Evolutionary conservation across 2,113 vertebrate genomes (phyloP), one percentile per base, ranked within the genome.

Genomic region (Lophotis ruficrista): DNA sequence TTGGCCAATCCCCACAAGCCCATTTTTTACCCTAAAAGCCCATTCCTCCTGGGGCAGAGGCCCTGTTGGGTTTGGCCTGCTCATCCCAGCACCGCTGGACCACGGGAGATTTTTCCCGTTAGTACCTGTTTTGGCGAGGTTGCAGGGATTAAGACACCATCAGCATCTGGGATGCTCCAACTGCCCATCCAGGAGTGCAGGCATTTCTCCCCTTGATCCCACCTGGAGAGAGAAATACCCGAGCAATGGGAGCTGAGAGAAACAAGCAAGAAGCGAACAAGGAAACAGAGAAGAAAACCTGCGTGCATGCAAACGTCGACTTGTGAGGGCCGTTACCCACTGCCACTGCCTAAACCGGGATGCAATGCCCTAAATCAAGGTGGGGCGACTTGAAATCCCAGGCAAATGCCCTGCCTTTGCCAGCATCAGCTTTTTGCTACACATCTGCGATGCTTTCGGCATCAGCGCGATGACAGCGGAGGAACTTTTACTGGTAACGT

Each of bases 391-490:
- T 1, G 1, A 41, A 80, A n/a, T 7, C 19, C 19, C 54, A 30
- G 12, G 60, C 38, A 35, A 9, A 68, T 1, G 27, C 37, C 20
- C 56, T 66, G 62, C 73, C 54, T 68, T 19, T 51, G 68, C 1
- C 9, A 79, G 45, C 30, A 18, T 7, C 62, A 71, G 86, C 68
- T 73, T 48, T 65, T 47, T 20, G 50, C 87, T 53, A 31, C 69
- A 68, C 90, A 82, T 96, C 95, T 84, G 94, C 1, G 30, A 94
- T 84, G 83, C 77, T 65, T 89, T 93, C 2, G 1, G 85, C 90
- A 66, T 92, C n/a, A 12, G 68, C 0, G 14, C 12, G 95, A 73
- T 89, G 95, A 94, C 95, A 97, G 96, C 87, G n/a, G n/a, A 25
- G 75, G 64, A 90, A 83, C 58, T 92, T 96, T 81, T 79, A 58